Percentiles rank a stretch among this genome's conserved stretches.
These are phyloP conservation scores for Melanaphis sacchari DNA, from an alignment of 1,140 invertebrate species.

Conservation along the genomic window DNA sequence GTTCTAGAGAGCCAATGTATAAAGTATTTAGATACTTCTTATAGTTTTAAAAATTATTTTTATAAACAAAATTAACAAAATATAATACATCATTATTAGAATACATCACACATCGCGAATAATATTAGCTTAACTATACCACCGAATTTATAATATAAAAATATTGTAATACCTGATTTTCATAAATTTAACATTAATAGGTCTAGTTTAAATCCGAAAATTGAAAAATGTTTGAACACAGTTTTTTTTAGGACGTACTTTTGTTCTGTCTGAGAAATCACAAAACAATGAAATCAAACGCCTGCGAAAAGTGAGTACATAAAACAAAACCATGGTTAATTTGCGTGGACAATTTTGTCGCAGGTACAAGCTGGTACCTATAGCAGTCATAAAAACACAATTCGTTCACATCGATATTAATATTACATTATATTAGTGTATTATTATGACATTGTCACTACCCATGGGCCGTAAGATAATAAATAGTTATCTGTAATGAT, in stretches of 20 bases:
- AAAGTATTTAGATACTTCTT: background rate
- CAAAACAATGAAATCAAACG: background rate
- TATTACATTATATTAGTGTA: background rate
- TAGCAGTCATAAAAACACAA: background rate
- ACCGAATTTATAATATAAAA: background rate
- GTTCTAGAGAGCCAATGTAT: background rate
- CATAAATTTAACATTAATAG: no score
- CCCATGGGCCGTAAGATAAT: background rate
- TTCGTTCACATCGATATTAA: background rate
- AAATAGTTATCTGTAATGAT: background rate
- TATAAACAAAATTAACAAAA: background rate
- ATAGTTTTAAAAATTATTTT: background rate
- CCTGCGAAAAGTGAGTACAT: background rate
- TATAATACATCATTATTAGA: background rate
- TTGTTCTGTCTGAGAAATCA: background rate
- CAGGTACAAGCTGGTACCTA: no score
- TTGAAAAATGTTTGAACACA: no score
- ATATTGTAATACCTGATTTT: no score
- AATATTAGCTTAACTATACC: background rate
- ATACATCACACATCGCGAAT: no score
- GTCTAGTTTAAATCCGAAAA: no score
- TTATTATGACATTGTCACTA: background rate
- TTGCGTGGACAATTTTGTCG: background rate
- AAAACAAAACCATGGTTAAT: background rate
- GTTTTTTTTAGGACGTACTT: background rate